These are phyloP conservation scores for Gyrodactylus salaris DNA, from an alignment of 1,140 invertebrate genomes.

Conservation along the genomic window DNA sequence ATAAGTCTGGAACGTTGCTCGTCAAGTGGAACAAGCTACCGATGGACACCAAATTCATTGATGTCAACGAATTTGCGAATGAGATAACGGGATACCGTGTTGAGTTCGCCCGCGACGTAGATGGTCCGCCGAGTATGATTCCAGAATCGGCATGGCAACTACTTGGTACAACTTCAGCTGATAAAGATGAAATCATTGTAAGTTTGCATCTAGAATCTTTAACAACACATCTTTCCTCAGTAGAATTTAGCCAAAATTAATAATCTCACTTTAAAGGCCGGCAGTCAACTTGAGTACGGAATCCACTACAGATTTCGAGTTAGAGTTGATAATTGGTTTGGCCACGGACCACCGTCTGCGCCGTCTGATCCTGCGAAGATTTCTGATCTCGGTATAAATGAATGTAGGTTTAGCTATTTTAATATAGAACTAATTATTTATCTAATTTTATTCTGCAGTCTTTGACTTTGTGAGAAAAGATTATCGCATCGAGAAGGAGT, in stretches of 20 bases:
- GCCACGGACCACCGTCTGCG: neutral
- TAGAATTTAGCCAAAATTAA: neutral
- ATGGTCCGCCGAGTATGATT: neutral
- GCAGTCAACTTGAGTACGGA: neutral
- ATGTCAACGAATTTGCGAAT: neutral
- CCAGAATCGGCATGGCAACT: neutral
- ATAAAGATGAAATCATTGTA: neutral
- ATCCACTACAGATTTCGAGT: neutral
- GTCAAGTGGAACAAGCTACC: neutral
- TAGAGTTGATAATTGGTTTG: neutral
- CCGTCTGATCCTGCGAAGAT: neutral
- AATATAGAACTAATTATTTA: neutral
- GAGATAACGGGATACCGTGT: neutral
- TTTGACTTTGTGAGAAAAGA: neutral
- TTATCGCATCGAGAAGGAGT: neutral
- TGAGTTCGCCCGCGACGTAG: neutral
- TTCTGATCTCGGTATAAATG: neutral
- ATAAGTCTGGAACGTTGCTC: neutral
- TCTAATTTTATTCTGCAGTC: neutral
- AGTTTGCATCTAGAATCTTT: neutral
- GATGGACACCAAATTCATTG: neutral
- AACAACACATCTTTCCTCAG: no score
- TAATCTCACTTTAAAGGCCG: neutral
- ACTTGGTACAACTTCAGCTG: neutral
- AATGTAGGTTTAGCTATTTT: neutral